A percentile compares a stretch with the other conserved stretches of the same genome.
Evolutionary conservation across 2,113 vertebrate genomes (phyloP).

Genomic region (Nothoprocta perdicaria): DNA sequence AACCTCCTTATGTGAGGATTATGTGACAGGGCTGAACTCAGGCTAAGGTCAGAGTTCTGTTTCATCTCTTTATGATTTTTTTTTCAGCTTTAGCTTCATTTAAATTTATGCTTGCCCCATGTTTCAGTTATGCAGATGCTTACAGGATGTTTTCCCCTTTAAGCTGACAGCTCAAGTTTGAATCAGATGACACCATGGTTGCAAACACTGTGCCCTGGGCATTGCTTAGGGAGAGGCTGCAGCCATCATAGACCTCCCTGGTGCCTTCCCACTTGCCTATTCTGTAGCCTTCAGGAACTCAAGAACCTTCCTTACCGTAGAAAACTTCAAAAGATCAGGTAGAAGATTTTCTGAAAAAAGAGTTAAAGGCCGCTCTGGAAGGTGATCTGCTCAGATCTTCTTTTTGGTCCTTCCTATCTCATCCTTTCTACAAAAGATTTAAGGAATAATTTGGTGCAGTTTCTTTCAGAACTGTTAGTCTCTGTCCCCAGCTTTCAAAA

Average conservation of each 20-base stretch:
- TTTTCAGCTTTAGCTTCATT: not conserved
- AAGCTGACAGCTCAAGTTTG: not conserved
- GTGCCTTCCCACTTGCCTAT: not conserved
- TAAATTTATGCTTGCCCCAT: not conserved
- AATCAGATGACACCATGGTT: slow-evolving; percentile 14
- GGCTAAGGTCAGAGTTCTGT: not conserved
- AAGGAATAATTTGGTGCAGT: not conserved
- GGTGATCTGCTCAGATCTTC: not conserved
- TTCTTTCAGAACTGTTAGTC: not conserved
- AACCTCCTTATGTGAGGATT: not conserved
- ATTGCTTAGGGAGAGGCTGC: not conserved
- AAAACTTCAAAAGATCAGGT: not conserved
- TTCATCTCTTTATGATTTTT: not conserved
- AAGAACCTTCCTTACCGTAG: not conserved
- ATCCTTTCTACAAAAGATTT: not conserved
- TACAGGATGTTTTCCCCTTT: not conserved
- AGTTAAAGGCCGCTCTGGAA: not conserved
- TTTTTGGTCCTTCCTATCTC: not conserved
- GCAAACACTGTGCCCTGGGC: not conserved
- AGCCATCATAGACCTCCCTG: not conserved
- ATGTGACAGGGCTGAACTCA: not conserved
- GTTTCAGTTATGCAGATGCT: slow-evolving; percentile 10
- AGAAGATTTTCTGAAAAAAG: not conserved
- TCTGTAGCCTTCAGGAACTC: not conserved
- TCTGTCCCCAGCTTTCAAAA: not conserved